phyloP scores from a whole-genome alignment of 2,888 invertebrate species.

The Entomobrya proxima region DNA sequence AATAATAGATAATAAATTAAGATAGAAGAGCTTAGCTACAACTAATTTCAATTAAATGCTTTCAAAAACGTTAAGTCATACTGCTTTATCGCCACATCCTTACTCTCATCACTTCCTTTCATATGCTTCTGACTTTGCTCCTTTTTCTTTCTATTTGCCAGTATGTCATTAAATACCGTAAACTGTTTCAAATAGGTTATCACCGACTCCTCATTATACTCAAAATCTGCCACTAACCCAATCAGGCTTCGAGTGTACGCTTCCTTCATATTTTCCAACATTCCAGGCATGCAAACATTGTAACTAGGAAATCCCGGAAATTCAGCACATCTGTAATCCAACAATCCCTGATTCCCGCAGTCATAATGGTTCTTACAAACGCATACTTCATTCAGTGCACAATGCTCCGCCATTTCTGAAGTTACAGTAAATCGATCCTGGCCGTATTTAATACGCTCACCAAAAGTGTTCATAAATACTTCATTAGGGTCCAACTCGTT shows the following conservation, averaged over 20 bases:
- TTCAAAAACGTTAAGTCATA: too few relatives aligned
- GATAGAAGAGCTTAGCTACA: too few relatives aligned
- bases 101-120: too few relatives aligned
- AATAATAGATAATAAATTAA: too few relatives aligned
- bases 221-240: neutral
- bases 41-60: too few relatives aligned
- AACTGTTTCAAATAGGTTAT: neutral
- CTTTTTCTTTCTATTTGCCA: too few relatives aligned
- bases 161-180: neutral
- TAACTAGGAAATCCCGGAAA: neutral
- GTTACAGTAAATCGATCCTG: neutral
- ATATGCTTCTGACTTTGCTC: too few relatives aligned
- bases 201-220: neutral
- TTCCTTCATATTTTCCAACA: neutral
- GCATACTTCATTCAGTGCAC: constrained; percentile 15
- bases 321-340: neutral
- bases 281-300: neutral
- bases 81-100: too few relatives aligned
- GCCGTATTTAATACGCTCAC: neutral
- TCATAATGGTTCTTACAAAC: constrained; percentile 7
- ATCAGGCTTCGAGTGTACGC: neutral
- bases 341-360: constrained; percentile 22
- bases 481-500: constrained; percentile 7
- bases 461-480: constrained; percentile 38
- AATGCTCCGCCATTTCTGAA: neutral